Evolutionary conservation across 1,140 invertebrate genomes (phyloP).

Genomic region (Eurosta solidaginis): DNA sequence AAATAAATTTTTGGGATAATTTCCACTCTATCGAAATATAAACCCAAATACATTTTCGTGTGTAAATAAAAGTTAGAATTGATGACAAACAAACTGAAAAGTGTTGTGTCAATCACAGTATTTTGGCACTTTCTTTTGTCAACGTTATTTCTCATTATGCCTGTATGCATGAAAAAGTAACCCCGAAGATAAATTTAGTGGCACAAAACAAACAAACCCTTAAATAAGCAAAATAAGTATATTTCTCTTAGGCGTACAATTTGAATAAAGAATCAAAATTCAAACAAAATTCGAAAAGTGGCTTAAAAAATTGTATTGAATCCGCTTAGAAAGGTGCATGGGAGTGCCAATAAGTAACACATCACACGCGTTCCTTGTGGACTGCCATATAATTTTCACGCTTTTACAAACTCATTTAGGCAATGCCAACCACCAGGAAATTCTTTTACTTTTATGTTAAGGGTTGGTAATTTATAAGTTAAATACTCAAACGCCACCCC

Average conservation of each 20-base stretch:
- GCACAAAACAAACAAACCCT: background rate
- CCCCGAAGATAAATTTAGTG: too few species aligned
- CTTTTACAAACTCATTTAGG: background rate
- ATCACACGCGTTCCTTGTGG: too few species aligned
- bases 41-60: background rate
- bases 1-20: background rate
- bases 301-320: too few species aligned
- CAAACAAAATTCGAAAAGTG: too few species aligned
- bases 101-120: background rate
- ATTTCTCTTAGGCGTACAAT: background rate
- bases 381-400: background rate
- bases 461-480: conserved; percentile 27
- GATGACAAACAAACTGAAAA: background rate
- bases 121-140: background rate
- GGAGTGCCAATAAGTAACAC: too few species aligned
- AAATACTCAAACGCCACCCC: background rate
- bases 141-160: background rate
- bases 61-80: background rate
- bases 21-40: background rate
- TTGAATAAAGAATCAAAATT: background rate
- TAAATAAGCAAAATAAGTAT: background rate
- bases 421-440: background rate
- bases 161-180: too few species aligned
- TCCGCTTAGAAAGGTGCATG: too few species aligned
- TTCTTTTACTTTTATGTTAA: background rate